Base-by-base conservation (phyloP, 2,888 invertebrate genomes). In the Calliphora vomitoria region DNA sequence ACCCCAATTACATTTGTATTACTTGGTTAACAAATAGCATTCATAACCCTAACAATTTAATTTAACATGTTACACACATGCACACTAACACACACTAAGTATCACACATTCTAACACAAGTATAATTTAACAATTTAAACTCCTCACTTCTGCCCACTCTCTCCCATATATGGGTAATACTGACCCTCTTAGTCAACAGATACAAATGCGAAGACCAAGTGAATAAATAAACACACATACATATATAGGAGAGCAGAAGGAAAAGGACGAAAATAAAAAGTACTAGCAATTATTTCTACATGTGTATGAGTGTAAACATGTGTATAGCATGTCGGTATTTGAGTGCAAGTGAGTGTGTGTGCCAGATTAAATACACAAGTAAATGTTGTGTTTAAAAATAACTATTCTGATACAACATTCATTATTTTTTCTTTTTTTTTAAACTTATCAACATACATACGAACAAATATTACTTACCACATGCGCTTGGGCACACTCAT, bases 401-500 rank as follows among this genome's bases (percentile, higher is more conserved):
- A 85, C 55, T 58, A 44, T 38, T 78, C 47, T 50, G n/a, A 18
- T 41, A 79, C 20, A 35, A 62, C 47, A 55, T 60, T 35, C 31
- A n/a, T n/a, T n/a, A n/a, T n/a, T n/a, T n/a, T n/a, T n/a, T n/a
- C n/a, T n/a, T n/a, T n/a, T 35, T 38, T 62, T 62, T 31, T 5
- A 62, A 62, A 62, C 44, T 13, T 20, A 20, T 8, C 18, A 18
- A n/a, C 18, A 18, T 55, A 55, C 18, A 55, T 55, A 55, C 25
- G 25, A 8, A 4, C 20, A 75, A 71, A 44, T 83, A 47, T 47
- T 75, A 95, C 96, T 95, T 94, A 97, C 97, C 91, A 96, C 95
- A 90, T 96, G 95, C 20, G 97, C 97, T 93, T 97, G 97, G 89
- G 97, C 95, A 1, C 97, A 97, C 92, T 97, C 97, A 89, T 97